phyloP scores from a whole-genome alignment of 1,140 invertebrate genomes.

The Centruroides vittatus region DNA sequence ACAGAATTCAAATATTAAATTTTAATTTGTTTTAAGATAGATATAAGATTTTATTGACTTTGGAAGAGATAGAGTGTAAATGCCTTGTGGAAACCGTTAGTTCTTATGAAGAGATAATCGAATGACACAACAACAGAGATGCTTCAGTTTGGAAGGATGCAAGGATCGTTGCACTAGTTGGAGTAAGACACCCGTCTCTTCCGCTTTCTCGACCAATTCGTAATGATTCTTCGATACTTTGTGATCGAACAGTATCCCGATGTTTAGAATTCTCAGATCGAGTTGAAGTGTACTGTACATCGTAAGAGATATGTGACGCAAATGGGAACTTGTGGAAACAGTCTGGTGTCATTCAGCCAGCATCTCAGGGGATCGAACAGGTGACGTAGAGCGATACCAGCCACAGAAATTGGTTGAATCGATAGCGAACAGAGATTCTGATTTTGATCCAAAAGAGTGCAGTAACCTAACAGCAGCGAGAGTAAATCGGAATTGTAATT shows the following conservation, averaged over 20 bases:
- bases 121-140: background rate
- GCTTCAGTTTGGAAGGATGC: background rate
- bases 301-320: too few species aligned
- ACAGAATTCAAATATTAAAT: too few species aligned
- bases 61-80: background rate
- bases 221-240: background rate
- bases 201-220: background rate
- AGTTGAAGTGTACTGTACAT: too few species aligned
- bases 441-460: background rate
- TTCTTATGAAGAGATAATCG: background rate
- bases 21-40: background rate
- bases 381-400: too few species aligned
- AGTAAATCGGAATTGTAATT: background rate
- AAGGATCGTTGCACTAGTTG: background rate
- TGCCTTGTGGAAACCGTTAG: background rate
- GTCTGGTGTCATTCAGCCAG: too few species aligned
- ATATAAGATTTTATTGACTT: background rate
- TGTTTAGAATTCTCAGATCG: too few species aligned
- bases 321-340: too few species aligned
- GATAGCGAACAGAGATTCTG: too few species aligned
- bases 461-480: background rate
- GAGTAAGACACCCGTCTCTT: background rate
- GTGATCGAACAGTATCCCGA: too few species aligned
- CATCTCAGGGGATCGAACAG: too few species aligned
- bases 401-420: too few species aligned